Base-by-base conservation (phyloP, 2,888 invertebrate genomes). In the Halictus ligatus region DNA sequence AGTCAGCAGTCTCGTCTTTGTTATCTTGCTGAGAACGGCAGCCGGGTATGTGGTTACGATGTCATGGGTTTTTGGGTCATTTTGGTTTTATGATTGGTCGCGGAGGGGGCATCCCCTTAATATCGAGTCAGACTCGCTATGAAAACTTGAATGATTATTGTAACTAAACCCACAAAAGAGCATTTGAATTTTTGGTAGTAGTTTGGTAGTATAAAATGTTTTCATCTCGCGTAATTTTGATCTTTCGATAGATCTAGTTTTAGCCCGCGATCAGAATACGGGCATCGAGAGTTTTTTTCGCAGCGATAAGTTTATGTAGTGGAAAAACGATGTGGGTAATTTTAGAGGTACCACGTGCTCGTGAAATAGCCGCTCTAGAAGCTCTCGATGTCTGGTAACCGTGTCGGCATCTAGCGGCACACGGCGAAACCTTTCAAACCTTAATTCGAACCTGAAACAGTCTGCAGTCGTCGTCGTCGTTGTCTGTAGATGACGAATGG, bases 371-470 rank as follows among this genome's bases (percentile, higher is more conserved):
- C 48, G 43, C 29, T 13, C 46, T 35, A 82, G 35, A 60, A 48
- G 60, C 35, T 75, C 46, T n/a, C 78, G 67, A 78, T 46, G 40
- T 40, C 83, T 78, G 72, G 88, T 91, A 91, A 92, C 64, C 29
- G 92, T 93, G 92, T 73, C 89, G 94, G 87, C 94, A 93, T 93
- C 93, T 93, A 92, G 84, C 92, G 92, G 93, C 72, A 80, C 73
- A 40, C 74, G 72, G 50, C 71, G 60, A 88, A 93, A 93, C 93
- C 89, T 84, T 78, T 73, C 78, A 18, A 79, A 88, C 64, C 71
- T 79, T 89, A 78, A 85, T 87, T 83, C 79, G 80, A 88, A 80
- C 21, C 29, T 12, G 73, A 75, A 78, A 75, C 54, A 81, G 75
- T 73, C 50, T 15, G 64, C 64, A 25, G 29, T 25, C 50, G 60